Evolutionary conservation across 2,888 invertebrate species (phyloP).

Genomic region (Flabesymbios commensalis): DNA sequence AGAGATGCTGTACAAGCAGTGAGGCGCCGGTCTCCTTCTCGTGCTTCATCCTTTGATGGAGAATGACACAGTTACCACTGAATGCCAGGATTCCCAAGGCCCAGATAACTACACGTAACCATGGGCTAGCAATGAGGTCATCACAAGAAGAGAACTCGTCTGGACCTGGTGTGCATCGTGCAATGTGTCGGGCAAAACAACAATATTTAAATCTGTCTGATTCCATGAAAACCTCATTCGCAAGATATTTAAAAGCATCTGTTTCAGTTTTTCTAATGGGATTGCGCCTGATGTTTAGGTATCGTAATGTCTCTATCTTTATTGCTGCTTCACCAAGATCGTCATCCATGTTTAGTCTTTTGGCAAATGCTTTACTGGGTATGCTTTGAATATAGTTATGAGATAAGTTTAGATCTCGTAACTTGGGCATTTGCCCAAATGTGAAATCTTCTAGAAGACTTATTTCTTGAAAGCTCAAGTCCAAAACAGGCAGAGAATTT

Average conservation of each 20-base stretch:
- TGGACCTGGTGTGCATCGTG: conserved; percentile 1
- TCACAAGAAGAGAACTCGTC: conserved; percentile 16
- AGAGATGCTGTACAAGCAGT: conserved; percentile 16
- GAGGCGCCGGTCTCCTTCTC: conserved; percentile 18
- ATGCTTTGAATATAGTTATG: no score
- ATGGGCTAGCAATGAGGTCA: conserved; percentile 1
- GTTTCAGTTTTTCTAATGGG: background rate
- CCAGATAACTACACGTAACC: conserved; percentile 5
- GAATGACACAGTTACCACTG: conserved; percentile 9
- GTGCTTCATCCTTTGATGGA: conserved; percentile 11
- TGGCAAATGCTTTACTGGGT: no score
- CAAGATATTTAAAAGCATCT: background rate
- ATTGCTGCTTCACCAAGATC: no score
- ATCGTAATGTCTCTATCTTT: no score
- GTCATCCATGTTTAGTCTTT: no score
- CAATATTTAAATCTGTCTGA: conserved; percentile 8
- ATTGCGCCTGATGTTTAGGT: conserved; percentile 2
- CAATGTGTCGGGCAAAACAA: conserved; percentile 7
- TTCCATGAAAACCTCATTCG: background rate
- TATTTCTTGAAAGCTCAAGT: conserved; percentile 3
- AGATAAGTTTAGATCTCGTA: no score
- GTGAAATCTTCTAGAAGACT: no score
- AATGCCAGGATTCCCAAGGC: conserved; percentile 1
- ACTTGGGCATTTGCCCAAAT: no score
- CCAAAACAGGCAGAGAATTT: background rate